Percentiles rank a stretch among this genome's conserved stretches.
Evolutionary conservation across 2,113 vertebrate genomes (phyloP).

Genomic region (Baryphthengus martii): DNA sequence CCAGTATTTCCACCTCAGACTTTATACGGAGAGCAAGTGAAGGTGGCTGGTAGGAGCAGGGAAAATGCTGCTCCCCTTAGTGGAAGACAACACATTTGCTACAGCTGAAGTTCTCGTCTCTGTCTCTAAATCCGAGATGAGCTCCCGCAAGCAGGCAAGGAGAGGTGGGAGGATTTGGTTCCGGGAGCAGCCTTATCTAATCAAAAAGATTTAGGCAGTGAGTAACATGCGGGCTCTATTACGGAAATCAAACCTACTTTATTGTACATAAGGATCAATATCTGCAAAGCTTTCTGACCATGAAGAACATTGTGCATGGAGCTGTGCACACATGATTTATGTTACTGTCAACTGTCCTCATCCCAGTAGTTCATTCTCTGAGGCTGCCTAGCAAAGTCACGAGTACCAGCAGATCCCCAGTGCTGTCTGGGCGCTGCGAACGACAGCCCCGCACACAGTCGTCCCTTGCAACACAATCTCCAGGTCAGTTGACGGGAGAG

Average conservation of each 20-base stretch:
- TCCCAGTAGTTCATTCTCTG: background rate
- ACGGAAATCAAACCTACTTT: background rate
- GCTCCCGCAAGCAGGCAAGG: background rate
- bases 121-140: background rate
- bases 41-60: background rate
- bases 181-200: background rate
- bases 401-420: background rate
- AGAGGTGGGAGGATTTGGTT: background rate
- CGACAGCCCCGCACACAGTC: background rate
- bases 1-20: background rate
- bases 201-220: background rate
- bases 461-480: background rate
- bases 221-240: background rate
- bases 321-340: background rate
- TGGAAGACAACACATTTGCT: background rate
- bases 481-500: background rate
- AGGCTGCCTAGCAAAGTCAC: background rate
- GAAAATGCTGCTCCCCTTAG: rapidly evolving
- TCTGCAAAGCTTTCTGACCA: conserved; percentile 11
- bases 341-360: background rate
- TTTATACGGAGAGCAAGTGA: background rate
- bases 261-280: background rate
- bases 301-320: background rate
- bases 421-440: background rate
- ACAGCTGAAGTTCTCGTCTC: background rate